Percentiles rank a stretch among this genome's conserved stretches.
Evolutionary conservation across 2,888 invertebrate genomes (phyloP).

Genomic region (Netelia inedita): DNA sequence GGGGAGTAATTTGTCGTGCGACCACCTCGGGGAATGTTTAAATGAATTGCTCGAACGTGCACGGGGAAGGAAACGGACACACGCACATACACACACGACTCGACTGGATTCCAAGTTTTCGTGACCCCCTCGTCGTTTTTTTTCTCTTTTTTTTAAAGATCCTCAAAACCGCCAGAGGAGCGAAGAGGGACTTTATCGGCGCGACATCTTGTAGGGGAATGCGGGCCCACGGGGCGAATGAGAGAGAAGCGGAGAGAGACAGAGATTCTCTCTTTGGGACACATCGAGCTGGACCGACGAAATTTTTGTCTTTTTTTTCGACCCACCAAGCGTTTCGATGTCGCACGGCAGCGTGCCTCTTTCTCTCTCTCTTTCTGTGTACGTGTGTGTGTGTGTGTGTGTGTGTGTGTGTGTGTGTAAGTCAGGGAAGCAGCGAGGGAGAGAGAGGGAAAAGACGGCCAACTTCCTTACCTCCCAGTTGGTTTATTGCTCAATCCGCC

Average conservation of each 20-base stretch:
- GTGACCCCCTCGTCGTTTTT: constrained; percentile 17
- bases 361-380: constrained; percentile 33
- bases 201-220: constrained; percentile 85
- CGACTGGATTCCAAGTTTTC: constrained; percentile 59
- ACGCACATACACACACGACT: constrained; percentile 43
- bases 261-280: constrained; percentile 41
- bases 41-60: constrained; percentile 83
- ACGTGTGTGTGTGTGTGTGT: constrained; percentile 53
- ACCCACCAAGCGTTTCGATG: constrained; percentile 37
- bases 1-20: constrained; percentile 85
- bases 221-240: constrained; percentile 83
- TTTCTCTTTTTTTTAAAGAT: constrained; percentile 26
- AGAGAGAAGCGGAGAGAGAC: constrained; percentile 70
- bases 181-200: constrained; percentile 82
- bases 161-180: constrained; percentile 62
- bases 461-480: constrained; percentile 84
- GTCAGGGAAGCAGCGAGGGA: constrained; percentile 39
- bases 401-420: constrained; percentile 51
- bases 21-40: constrained; percentile 85
- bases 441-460: constrained; percentile 65
- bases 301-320: constrained; percentile 19
- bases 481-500: constrained; percentile 85
- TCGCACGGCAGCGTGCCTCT: constrained; percentile 52
- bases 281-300: constrained; percentile 17
- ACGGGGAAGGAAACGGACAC: constrained; percentile 60